phyloP scores from a whole-genome alignment of 2,888 invertebrate species.

The Papilio elwesi region DNA sequence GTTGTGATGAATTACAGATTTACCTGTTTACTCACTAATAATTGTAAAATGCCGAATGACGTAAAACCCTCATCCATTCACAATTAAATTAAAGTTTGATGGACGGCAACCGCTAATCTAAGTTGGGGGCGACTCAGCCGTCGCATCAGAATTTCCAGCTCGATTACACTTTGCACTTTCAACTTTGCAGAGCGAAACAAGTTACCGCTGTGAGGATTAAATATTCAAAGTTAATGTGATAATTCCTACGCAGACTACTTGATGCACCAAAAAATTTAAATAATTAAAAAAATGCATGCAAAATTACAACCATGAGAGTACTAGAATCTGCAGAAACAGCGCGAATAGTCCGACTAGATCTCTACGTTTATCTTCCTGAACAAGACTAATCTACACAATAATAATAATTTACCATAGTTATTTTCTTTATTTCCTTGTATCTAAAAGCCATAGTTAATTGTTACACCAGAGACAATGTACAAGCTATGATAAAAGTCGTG shows the following conservation, averaged over 20 bases:
- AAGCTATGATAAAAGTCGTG: too few species aligned
- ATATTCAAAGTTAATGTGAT: conserved; percentile 20
- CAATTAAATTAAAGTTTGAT: conserved; percentile 4
- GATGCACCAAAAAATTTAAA: too few species aligned
- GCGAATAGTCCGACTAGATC: too few species aligned
- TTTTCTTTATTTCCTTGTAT: too few species aligned
- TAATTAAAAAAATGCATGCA: too few species aligned
- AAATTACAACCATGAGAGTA: background rate
- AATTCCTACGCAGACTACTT: background rate
- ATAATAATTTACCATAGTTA: too few species aligned
- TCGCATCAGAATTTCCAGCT: conserved; percentile 30
- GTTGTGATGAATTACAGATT: background rate
- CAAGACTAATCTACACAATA: too few species aligned
- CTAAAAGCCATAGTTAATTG: too few species aligned
- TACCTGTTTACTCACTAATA: background rate
- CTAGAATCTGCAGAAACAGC: too few species aligned
- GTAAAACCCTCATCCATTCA: background rate
- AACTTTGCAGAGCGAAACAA: conserved; percentile 21
- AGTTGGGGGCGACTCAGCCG: conserved; percentile 16
- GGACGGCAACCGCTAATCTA: conserved; percentile 30
- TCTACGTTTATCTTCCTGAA: too few species aligned
- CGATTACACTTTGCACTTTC: conserved; percentile 27
- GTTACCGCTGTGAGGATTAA: conserved; percentile 18
- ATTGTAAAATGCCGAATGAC: background rate
- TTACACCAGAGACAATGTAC: too few species aligned